Percentiles rank a stretch among this genome's conserved stretches.
These are phyloP conservation scores for Halichoeres trimaculatus DNA, from an alignment of 2,113 vertebrate genomes.

Conservation along the genomic window DNA sequence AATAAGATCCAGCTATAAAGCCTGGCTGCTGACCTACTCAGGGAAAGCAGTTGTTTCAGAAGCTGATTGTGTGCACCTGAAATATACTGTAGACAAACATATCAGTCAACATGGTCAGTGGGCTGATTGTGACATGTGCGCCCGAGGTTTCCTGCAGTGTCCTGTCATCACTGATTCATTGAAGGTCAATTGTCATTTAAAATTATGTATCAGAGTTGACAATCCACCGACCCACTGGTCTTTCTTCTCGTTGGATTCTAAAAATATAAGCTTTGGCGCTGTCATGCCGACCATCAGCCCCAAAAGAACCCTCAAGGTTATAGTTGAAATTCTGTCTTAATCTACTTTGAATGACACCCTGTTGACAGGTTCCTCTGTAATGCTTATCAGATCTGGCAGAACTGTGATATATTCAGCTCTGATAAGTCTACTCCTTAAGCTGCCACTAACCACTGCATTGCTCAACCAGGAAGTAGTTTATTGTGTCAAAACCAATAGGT, in stretches of 20 bases:
- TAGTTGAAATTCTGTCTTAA: constrained; percentile 65
- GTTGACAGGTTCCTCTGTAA: constrained; percentile 70
- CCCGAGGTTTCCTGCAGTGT: constrained; percentile 65
- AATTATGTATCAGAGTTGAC: constrained; percentile 68
- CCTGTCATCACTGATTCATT: constrained; percentile 66
- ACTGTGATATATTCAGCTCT: constrained; percentile 41
- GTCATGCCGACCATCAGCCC: constrained; percentile 33
- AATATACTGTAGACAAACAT: constrained; percentile 35
- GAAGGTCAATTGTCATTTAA: constrained; percentile 83
- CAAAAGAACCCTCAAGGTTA: constrained; percentile 66
- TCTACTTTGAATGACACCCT: constrained; percentile 71
- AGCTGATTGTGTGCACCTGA: constrained; percentile 45
- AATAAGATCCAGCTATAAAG: constrained; percentile 52
- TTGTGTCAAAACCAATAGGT: not conserved
- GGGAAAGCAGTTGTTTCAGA: constrained; percentile 27
- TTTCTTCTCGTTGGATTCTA: constrained; percentile 50
- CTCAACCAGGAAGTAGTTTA: not conserved
- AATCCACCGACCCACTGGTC: constrained; percentile 58
- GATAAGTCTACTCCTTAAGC: constrained; percentile 42
- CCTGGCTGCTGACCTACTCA: constrained; percentile 53
- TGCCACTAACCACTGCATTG: not conserved
- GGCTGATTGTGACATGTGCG: constrained; percentile 59
- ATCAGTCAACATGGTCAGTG: constrained; percentile 68
- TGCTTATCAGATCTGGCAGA: constrained; percentile 73
- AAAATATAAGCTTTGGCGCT: constrained; percentile 69